Evolutionary conservation across 2,888 invertebrate genomes (phyloP), one percentile per base, ranked within the genome.

Genomic region (Metalampra italica): DNA sequence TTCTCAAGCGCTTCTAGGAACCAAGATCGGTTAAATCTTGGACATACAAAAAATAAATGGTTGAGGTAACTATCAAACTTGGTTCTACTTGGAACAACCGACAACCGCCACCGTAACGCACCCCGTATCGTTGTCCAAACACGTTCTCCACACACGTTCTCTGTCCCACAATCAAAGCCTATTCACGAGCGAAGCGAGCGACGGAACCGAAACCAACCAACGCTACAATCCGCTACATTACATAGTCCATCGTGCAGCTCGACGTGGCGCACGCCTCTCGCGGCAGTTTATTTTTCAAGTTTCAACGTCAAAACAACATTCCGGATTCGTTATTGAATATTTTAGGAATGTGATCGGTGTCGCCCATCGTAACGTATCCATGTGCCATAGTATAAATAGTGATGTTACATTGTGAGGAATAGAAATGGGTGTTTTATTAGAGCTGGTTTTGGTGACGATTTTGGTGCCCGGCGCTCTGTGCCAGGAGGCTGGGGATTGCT

Each of bases 401-500:
- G 59, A 61, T 61, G 62, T 62, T 60, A 55, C 54, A 46, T 49
- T 55, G 59, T 57, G 56, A 56, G 53, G 50, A 55, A 46, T 52
- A 37, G 44, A 82, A 79, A 89, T 89, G 88, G 74, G 86, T 83
- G 83, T 82, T 71, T 64, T 78, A 67, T 69, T 78, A 60, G 71
- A 72, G 67, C 76, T 86, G 62, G 74, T 88, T 73, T 66, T 85
- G 66, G 86, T 85, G 82, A 78, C 81, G 73, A 76, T 80, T 71
- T 66, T 82, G 59, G 71, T 86, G 77, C 13, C 7, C 66, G 72
- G 81, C 79, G 87, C 80, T 71, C 80, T 81, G 62, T 84, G 83
- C 62, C 87, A 88, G 74, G 83, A 83, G 70, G 76, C 75, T 64
- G 77, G 70, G 53, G 75, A 78, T 66, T 93, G 93, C 80, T 93